phyloP scores from a whole-genome alignment of 2,888 invertebrate species.

The Allolobophora icterica region DNA sequence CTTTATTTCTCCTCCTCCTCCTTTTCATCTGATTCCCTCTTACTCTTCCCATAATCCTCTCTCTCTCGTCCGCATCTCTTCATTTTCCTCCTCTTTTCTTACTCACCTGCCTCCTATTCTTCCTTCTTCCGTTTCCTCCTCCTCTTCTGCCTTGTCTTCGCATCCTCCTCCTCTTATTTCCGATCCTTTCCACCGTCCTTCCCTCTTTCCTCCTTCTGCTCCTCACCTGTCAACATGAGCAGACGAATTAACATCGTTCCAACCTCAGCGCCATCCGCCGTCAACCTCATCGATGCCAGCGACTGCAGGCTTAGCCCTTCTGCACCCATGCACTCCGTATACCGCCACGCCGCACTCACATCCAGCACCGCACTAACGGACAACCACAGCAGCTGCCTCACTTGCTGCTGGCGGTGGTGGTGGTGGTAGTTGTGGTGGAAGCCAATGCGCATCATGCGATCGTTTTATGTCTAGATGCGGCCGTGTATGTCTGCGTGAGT shows the following conservation, averaged over 20 bases:
- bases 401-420: background rate
- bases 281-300: conserved; percentile 7
- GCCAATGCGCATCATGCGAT: background rate
- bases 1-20: background rate
- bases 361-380: background rate
- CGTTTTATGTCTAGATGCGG: background rate
- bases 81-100: background rate
- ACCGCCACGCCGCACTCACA: background rate
- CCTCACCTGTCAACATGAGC: background rate
- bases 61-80: background rate
- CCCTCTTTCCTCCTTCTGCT: background rate
- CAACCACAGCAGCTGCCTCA: background rate
- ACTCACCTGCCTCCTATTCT: too few relatives aligned
- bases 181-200: background rate
- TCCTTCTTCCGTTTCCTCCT: too few relatives aligned
- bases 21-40: background rate
- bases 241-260: background rate
- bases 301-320: conserved; percentile 8
- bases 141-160: background rate
- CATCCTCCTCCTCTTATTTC: background rate
- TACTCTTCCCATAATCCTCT: background rate
- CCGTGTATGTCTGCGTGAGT: background rate
- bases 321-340: background rate
- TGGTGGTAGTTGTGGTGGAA: background rate
- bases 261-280: background rate